These are phyloP conservation scores for Neotragus pygmaeus DNA, from an alignment of 2,113 vertebrate genomes.

Conservation along the genomic window DNA sequence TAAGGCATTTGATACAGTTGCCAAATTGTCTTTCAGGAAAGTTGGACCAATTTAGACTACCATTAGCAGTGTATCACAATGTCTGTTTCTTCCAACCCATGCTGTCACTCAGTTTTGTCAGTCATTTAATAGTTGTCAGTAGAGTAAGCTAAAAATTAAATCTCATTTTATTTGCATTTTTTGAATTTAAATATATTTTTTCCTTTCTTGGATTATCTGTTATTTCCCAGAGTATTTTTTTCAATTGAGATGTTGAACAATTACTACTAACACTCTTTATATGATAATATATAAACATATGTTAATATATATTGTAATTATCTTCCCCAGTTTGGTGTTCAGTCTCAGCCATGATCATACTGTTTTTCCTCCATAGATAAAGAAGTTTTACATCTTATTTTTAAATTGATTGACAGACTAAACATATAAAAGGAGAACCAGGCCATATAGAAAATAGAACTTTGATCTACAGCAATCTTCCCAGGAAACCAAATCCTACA, in stretches of 20 bases:
- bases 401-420: not conserved
- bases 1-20: slow-evolving; percentile 39
- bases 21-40: slow-evolving; percentile 57
- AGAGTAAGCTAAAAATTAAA: slow-evolving; percentile 40
- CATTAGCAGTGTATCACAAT: slow-evolving; percentile 27
- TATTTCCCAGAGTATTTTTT: slow-evolving; percentile 14
- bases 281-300: not conserved
- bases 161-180: not conserved
- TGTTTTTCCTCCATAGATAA: not conserved
- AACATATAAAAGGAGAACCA: not conserved
- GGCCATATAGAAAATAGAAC: not conserved
- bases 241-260: not conserved
- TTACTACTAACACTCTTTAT: not conserved
- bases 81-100: slow-evolving; percentile 21
- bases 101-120: slow-evolving; percentile 48
- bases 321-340: not conserved
- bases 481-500: not conserved
- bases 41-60: slow-evolving; percentile 39
- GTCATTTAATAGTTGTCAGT: slow-evolving; percentile 55
- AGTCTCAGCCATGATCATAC: not conserved
- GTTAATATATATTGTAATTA: not conserved
- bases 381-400: not conserved
- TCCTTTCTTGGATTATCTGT: slow-evolving; percentile 5
- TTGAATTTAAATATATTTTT: slow-evolving; percentile 17
- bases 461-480: not conserved